Evolutionary conservation across 1,140 invertebrate genomes (phyloP).

Genomic region (Diabrotica undecimpunctata): DNA sequence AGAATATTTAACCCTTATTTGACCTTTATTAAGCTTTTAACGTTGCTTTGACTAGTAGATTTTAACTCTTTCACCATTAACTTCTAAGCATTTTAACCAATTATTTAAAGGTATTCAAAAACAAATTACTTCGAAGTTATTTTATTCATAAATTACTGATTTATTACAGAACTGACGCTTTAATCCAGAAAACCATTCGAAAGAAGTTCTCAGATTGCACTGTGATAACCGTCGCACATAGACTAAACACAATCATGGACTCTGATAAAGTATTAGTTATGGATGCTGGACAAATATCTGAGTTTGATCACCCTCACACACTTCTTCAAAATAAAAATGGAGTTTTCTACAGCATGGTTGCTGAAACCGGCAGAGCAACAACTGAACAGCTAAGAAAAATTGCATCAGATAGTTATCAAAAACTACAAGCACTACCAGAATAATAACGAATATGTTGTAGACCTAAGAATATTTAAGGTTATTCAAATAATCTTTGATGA

Average conservation of each 20-base stretch:
- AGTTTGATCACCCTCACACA: conserved; percentile 67
- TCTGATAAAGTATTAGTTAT: conserved; percentile 63
- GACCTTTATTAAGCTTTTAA: neutral
- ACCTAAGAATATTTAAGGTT: too few relatives aligned
- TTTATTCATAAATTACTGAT: conserved; percentile 55
- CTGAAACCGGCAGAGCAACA: conserved; percentile 51
- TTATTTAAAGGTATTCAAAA: neutral
- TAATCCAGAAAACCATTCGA: conserved; percentile 61
- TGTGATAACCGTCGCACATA: conserved; percentile 80
- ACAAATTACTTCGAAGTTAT: neutral
- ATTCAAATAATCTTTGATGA: too few relatives aligned
- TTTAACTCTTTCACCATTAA: neutral
- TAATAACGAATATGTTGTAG: conserved; percentile 4
- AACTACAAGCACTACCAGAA: conserved; percentile 26
- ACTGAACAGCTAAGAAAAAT: conserved; percentile 48
- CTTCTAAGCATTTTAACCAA: neutral
- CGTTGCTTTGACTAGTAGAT: too few relatives aligned
- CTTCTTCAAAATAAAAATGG: conserved; percentile 61
- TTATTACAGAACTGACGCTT: conserved; percentile 54
- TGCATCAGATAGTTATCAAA: conserved; percentile 45
- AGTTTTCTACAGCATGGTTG: conserved; percentile 59
- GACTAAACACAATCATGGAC: conserved; percentile 59
- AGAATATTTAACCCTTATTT: neutral
- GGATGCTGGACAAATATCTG: conserved; percentile 62
- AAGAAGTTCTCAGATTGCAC: conserved; percentile 71